Percentiles rank a stretch among this genome's conserved stretches.
Evolutionary conservation across 2,113 vertebrate species (phyloP).

Genomic region (Gadus macrocephalus): DNA sequence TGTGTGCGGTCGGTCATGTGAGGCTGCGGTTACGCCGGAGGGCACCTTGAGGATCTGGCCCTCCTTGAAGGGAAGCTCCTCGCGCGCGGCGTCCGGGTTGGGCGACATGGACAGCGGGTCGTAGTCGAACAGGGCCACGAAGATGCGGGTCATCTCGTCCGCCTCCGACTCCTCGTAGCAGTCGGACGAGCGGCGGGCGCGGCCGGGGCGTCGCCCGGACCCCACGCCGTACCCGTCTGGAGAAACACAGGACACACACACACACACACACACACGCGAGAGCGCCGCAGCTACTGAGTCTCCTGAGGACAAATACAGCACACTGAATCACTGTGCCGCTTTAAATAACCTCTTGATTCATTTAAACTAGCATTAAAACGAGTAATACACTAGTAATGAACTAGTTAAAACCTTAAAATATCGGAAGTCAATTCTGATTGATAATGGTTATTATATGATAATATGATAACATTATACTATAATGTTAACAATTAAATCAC

Average conservation of each 20-base stretch:
- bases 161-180: slow-evolving; percentile 88
- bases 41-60: slow-evolving; percentile 96
- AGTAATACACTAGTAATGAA: no score
- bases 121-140: slow-evolving; percentile 96
- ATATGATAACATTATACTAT: no score
- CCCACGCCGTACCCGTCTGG: slow-evolving; percentile 80
- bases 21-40: no score
- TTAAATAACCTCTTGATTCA: no score
- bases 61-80: slow-evolving; percentile 95
- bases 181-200: slow-evolving; percentile 80
- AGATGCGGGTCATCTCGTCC: slow-evolving; percentile 84
- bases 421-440: no score
- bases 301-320: no score
- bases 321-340: no score
- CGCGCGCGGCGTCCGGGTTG: slow-evolving; percentile 91
- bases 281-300: slow-evolving; percentile 31
- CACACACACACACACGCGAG: slow-evolving; percentile 54
- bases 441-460: no score
- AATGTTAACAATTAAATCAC: no score
- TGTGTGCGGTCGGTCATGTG: no score
- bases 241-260: slow-evolving; percentile 60
- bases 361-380: no score
- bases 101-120: slow-evolving; percentile 96
- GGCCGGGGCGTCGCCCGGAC: slow-evolving; percentile 62
- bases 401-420: no score